Conservation (phyloP, 1,140 invertebrate species). For the Diachasma alloeum region DNA sequence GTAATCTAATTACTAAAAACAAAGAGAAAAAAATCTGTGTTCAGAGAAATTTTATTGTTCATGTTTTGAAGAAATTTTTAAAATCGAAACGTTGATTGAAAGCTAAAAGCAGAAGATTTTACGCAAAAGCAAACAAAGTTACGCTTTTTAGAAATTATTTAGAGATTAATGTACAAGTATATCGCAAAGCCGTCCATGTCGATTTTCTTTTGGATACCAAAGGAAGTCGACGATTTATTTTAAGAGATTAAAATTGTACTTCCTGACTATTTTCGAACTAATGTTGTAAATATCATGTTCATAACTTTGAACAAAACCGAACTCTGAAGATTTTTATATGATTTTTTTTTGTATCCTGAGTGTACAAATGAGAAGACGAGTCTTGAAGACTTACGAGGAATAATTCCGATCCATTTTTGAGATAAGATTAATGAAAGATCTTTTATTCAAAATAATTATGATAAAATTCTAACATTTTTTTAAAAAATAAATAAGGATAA, state of each 20-base stretch:
- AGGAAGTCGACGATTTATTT: not conserved
- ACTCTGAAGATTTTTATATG: not conserved
- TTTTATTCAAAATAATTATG: slow-evolving; percentile 11
- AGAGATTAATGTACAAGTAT: not conserved
- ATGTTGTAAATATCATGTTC: not conserved
- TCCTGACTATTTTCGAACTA: not conserved
- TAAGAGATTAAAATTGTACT: not conserved
- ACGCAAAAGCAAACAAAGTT: not conserved
- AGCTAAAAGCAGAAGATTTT: not conserved
- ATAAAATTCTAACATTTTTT: not conserved
- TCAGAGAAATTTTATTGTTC: not conserved
- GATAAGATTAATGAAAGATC: slow-evolving; percentile 2
- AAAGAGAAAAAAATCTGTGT: not conserved
- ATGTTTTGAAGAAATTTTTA: not conserved
- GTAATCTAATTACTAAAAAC: not conserved
- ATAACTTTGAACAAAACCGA: not conserved
- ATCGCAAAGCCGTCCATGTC: not conserved
- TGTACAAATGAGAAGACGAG: not conserved
- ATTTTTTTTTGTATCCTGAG: slow-evolving; percentile 1
- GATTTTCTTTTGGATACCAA: not conserved
- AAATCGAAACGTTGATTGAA: not conserved
- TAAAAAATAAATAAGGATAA: not conserved
- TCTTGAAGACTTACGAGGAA: not conserved
- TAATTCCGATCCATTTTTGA: slow-evolving; percentile 20
- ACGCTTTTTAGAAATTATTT: not conserved